phyloP scores from a whole-genome alignment of 2,113 vertebrate genomes.

The Gallinago jamesoni region DNA sequence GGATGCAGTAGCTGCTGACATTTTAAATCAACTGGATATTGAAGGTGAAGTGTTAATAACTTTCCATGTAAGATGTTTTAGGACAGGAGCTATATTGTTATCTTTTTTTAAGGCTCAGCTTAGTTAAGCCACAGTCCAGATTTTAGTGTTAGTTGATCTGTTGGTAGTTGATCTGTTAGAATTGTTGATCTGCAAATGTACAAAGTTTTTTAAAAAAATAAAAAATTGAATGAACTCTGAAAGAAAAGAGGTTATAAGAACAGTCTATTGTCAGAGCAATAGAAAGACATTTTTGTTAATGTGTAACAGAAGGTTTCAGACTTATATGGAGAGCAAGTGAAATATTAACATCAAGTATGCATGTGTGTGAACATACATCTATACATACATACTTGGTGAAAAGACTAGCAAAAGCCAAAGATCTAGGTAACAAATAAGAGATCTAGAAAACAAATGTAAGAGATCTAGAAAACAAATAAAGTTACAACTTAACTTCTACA shows the following conservation, averaged over 20 bases:
- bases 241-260: neutral
- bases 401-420: neutral
- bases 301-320: neutral
- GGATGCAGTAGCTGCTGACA: slow-evolving; percentile 94
- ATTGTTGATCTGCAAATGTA: neutral
- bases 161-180: neutral
- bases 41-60: slow-evolving; percentile 81
- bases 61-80: neutral
- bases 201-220: neutral
- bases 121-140: neutral
- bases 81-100: neutral
- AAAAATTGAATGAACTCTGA: neutral
- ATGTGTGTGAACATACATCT: neutral
- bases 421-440: neutral
- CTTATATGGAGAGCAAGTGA: neutral
- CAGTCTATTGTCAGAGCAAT: neutral
- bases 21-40: slow-evolving; percentile 93
- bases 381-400: neutral
- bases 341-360: neutral
- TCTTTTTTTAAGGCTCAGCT: neutral
- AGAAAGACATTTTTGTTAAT: neutral
- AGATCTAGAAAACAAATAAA: neutral
- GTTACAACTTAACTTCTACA: neutral
- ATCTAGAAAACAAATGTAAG: neutral
- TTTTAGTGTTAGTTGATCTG: neutral